Evolutionary conservation across 1,140 invertebrate genomes (phyloP).

Genomic region (Brachystomella parvula): DNA sequence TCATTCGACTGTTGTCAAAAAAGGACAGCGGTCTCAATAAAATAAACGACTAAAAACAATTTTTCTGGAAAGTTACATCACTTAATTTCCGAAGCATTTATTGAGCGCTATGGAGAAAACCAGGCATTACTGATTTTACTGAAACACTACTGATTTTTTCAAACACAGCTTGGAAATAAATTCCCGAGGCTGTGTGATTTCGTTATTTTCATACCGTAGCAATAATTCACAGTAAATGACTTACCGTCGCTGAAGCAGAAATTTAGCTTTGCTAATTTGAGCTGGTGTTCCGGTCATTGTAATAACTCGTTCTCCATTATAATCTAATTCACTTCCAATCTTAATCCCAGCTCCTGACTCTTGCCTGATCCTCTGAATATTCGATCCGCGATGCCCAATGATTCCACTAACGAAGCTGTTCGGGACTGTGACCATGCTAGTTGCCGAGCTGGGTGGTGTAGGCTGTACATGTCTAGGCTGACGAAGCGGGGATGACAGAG

Average conservation of each 20-base stretch:
- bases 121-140: neutral
- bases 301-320: neutral
- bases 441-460: too few species aligned
- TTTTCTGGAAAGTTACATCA: neutral
- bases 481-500: too few species aligned
- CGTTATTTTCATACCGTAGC: neutral
- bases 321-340: neutral
- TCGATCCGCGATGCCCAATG: neutral
- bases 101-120: neutral
- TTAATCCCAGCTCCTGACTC: neutral
- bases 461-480: too few species aligned
- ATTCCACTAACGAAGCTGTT: neutral
- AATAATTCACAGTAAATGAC: neutral
- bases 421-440: neutral
- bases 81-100: neutral
- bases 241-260: neutral
- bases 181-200: neutral
- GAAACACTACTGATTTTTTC: neutral
- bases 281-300: neutral
- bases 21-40: too few species aligned
- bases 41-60: too few species aligned
- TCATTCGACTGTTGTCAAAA: too few species aligned
- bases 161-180: neutral
- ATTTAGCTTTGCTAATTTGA: neutral
- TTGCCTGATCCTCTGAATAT: neutral